These are phyloP conservation scores for Matsumyia berberina DNA, from an alignment of 2,888 invertebrate species.

Conservation along the genomic window DNA sequence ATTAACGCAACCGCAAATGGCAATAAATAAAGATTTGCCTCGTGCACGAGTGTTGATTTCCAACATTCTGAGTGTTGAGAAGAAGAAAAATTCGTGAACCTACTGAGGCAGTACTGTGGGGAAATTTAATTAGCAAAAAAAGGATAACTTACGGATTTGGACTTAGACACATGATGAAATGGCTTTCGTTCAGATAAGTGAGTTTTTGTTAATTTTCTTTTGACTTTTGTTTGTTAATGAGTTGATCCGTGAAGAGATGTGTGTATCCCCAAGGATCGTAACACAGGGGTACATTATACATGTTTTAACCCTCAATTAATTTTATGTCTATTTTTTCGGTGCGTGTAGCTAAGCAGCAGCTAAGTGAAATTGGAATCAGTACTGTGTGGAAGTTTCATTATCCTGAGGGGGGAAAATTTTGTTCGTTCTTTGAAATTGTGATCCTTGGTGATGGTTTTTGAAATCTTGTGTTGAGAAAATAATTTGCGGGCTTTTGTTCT, in stretches of 20 bases:
- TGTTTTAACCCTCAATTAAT: constrained; percentile 11
- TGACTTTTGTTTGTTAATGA: constrained; percentile 33
- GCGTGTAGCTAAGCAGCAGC: background rate
- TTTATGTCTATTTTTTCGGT: background rate
- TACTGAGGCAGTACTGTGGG: constrained; percentile 29
- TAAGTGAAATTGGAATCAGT: background rate
- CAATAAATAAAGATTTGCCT: background rate
- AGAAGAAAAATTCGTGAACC: background rate
- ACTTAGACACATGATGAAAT: constrained; percentile 27
- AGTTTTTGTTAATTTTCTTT: constrained; percentile 21
- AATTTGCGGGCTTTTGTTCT: background rate
- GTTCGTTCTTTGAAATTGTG: background rate
- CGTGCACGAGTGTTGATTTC: background rate
- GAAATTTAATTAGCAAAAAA: constrained; percentile 56
- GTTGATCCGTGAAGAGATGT: constrained; percentile 12
- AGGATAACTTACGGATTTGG: constrained; percentile 55
- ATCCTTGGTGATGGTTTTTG: background rate
- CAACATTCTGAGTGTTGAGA: background rate
- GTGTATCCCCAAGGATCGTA: background rate
- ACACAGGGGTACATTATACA: background rate
- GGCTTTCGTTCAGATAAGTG: constrained; percentile 53
- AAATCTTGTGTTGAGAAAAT: background rate
- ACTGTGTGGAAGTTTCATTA: background rate
- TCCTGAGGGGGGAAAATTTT: background rate
- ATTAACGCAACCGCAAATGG: background rate